A percentile compares a stretch with the other conserved stretches of the same genome.
These are phyloP conservation scores for Novumbra hubbsi DNA, from an alignment of 2,797 vertebrate genomes.

Conservation along the genomic window DNA sequence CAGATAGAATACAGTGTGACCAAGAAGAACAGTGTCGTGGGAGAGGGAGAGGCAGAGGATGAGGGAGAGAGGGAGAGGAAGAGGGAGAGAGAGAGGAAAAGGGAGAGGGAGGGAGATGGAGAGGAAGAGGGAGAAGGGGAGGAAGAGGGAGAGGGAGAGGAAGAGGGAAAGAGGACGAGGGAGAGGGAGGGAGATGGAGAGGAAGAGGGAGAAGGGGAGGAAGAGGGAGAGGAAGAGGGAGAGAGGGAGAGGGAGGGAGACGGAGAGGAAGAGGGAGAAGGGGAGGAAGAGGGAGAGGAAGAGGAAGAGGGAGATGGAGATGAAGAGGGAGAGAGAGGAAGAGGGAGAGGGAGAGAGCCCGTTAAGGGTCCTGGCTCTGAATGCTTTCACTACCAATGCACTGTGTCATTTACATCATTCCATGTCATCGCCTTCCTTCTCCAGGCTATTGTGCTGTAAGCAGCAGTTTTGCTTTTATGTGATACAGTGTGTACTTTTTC, in stretches of 20 bases:
- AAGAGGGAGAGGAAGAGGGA: background rate
- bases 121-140: background rate
- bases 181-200: background rate
- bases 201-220: background rate
- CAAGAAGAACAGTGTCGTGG: constrained; percentile 29
- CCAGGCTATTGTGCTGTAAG: constrained; percentile 67
- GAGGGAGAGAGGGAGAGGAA: background rate
- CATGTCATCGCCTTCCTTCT: constrained; percentile 49
- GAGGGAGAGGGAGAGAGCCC: background rate
- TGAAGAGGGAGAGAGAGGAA: constrained; percentile 9
- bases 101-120: background rate
- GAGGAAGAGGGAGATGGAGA: constrained; percentile 1
- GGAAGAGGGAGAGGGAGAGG: constrained; percentile 1
- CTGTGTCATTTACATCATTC: constrained; percentile 58
- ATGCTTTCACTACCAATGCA: constrained; percentile 52
- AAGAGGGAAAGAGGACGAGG: no score
- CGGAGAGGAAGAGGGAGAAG: background rate
- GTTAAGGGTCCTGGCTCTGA: constrained; percentile 46
- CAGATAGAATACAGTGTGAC: constrained; percentile 50
- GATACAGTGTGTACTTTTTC: constrained; percentile 48
- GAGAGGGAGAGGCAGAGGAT: background rate
- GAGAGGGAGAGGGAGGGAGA: background rate
- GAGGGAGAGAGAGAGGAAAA: background rate
- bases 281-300: background rate
- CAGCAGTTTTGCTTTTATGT: constrained; percentile 52